Percentiles rank a stretch among this genome's conserved stretches.
phyloP scores from a whole-genome alignment of 2,888 invertebrate species.

The Catotricha subobsoleta region DNA sequence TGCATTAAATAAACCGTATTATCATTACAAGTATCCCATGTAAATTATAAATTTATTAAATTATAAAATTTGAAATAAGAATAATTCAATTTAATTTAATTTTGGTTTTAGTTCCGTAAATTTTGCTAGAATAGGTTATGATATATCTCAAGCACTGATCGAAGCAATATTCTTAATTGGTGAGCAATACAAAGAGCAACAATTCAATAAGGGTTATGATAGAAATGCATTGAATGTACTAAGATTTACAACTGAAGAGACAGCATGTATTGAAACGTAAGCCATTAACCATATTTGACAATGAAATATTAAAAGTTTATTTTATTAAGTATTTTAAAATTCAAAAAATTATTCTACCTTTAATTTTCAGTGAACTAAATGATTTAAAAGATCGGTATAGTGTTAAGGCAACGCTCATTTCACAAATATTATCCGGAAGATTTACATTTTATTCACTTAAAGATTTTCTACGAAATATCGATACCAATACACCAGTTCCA shows the following conservation, averaged over 20 bases:
- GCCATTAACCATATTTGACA: no score
- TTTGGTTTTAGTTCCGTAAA: constrained; percentile 19
- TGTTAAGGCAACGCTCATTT: neutral
- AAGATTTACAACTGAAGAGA: neutral
- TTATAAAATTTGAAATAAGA: no score
- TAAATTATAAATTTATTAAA: constrained; percentile 12
- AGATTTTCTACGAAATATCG: neutral
- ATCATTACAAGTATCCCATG: constrained; percentile 26
- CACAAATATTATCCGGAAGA: neutral
- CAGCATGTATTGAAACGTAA: neutral
- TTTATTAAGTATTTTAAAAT: no score
- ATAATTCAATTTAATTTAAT: no score
- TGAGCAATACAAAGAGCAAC: constrained; percentile 21
- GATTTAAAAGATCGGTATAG: neutral
- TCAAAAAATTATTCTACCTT: neutral
- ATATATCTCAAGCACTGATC: constrained; percentile 24
- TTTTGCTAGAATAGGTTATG: constrained; percentile 26
- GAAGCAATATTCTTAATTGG: constrained; percentile 21
- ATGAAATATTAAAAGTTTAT: no score
- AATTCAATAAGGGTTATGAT: neutral
- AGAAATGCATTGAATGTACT: neutral
- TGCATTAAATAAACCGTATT: constrained; percentile 20
- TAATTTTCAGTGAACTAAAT: neutral
- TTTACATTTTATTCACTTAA: neutral
- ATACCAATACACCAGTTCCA: constrained; percentile 4